Conservation (phyloP, 1,140 invertebrate species). For the Mactra quadrangularis region DNA sequence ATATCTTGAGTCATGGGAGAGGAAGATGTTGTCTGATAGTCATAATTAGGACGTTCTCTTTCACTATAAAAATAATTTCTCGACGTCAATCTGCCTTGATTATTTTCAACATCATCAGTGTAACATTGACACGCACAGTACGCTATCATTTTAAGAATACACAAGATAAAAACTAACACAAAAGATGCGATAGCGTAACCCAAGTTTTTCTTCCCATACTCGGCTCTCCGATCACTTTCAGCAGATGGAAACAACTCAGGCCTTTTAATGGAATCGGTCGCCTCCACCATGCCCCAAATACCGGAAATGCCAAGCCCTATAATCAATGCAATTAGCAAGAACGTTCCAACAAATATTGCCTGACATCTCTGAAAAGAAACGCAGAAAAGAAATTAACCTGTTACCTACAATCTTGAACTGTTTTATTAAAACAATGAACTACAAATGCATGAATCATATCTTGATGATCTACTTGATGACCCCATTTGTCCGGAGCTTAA, state of each 20-base stretch:
- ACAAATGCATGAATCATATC: no score
- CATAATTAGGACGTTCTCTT: no score
- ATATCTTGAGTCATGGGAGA: no score
- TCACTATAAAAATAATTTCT: no score
- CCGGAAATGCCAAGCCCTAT: slow-evolving; percentile 6
- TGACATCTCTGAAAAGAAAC: neutral
- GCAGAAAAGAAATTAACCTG: no score
- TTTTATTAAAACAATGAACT: no score
- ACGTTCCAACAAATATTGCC: neutral
- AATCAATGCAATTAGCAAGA: neutral
- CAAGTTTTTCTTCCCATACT: slow-evolving; percentile 1
- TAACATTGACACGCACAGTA: slow-evolving; percentile 3
- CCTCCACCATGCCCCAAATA: slow-evolving; percentile 25
- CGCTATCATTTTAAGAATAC: neutral
- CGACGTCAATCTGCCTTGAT: no score
- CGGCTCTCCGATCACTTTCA: neutral
- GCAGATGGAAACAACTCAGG: neutral
- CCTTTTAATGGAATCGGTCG: neutral
- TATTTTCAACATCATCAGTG: no score
- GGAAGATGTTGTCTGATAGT: no score
- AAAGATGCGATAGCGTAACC: slow-evolving; percentile 1
- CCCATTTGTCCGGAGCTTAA: no score
- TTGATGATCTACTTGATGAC: no score
- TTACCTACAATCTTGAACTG: no score
- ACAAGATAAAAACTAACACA: neutral